phyloP scores from a whole-genome alignment of 2,888 invertebrate species.

The Adela reaumurella region DNA sequence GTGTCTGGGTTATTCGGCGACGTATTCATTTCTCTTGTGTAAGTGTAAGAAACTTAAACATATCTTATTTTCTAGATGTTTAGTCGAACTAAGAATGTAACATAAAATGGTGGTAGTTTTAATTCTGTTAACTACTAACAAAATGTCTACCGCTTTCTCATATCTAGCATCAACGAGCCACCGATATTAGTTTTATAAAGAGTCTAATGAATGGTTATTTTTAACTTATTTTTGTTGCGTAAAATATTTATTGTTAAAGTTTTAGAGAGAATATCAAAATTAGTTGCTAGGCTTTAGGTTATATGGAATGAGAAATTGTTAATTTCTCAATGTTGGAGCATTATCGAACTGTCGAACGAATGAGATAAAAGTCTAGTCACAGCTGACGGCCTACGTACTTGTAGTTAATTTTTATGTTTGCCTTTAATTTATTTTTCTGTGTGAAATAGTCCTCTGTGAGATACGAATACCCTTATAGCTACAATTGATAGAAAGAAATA shows the following conservation, averaged over 20 bases:
- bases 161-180: too few species aligned
- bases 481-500: too few species aligned
- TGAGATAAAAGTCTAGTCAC: background rate
- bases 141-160: too few species aligned
- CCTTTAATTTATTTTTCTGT: background rate
- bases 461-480: too few species aligned
- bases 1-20: background rate
- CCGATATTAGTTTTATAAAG: background rate
- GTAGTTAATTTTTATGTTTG: background rate
- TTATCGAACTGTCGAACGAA: too few species aligned
- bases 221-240: background rate
- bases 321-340: too few species aligned
- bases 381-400: background rate
- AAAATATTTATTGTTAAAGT: background rate
- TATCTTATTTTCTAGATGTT: background rate
- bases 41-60: background rate
- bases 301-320: too few species aligned
- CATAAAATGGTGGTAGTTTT: too few species aligned
- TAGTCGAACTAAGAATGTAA: background rate
- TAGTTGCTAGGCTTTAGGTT: too few species aligned
- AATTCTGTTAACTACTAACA: too few species aligned
- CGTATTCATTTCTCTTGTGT: too few species aligned
- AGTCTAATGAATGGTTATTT: background rate
- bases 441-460: too few species aligned
- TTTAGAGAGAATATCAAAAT: background rate